Base-by-base conservation (phyloP, 2,888 invertebrate genomes). In the Abrostola tripartita region DNA sequence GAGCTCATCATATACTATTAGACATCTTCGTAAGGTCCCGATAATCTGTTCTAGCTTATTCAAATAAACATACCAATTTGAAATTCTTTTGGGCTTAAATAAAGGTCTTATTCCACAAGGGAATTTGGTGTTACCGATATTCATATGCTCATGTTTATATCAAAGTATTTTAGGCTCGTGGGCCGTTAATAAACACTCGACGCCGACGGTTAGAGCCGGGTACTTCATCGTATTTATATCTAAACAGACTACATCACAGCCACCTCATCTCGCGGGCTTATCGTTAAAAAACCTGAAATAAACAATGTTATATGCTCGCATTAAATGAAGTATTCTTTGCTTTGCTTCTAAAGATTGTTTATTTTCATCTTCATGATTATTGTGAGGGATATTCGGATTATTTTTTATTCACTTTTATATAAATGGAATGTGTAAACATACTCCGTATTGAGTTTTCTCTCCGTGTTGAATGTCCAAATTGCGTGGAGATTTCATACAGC, bases 161-260 rank as follows among this genome's bases (percentile, higher is more conserved):
- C 37, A 4, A 57, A 53, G 51, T 75, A 72, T 72, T 70, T 75
- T 71, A 65, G 58, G 61, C 52, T 38, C 55, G 55, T 59, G 63
- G 58, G 40, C 37, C 44, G 35, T 37, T 52, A 52, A 38, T 52
- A 49, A 37, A 58, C 49, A 50, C 35, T 68, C 53, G 38, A 37
- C 41, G 49, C 61, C 56, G 42, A 37, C 44, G 40, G 37, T 55
- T 40, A 8, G 38, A 11, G 40, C 40, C 11, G 10, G 2, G 49
- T 55, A 68, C 37, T 74, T 52, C 37, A 53, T 62, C 52, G 59
- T 70, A 75, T 75, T 75, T 70, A 60, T 75, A 75, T 57, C 59
- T 61, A 55, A n/a, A 41, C 51, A 37, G 47, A 44, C 65, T 64
- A 35, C 56, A 40, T 56, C n/a, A 50, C 36, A 37, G 44, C 47